phyloP scores from a whole-genome alignment of 2,888 invertebrate species.

The Pteria penguin region DNA sequence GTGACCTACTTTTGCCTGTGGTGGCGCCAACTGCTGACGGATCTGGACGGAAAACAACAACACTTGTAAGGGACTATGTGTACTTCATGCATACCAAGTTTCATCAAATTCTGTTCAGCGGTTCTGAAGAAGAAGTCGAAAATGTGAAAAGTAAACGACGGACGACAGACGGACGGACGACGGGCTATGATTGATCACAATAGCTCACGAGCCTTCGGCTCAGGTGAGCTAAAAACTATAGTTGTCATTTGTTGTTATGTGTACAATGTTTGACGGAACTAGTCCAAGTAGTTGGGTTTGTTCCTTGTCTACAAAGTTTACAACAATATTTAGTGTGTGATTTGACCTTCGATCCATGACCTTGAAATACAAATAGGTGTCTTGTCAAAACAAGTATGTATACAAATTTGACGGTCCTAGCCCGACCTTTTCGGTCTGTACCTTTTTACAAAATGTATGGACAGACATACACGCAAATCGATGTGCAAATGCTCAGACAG shows the following conservation, averaged over 20 bases:
- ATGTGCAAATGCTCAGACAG: too few species aligned
- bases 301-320: too few species aligned
- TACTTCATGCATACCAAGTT: background rate
- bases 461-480: too few species aligned
- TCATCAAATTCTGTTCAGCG: background rate
- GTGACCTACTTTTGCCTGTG: background rate
- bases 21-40: background rate
- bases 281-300: too few species aligned
- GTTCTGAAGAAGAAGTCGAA: background rate
- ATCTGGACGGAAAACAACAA: background rate
- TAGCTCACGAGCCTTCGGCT: background rate
- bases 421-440: too few species aligned
- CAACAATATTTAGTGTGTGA: too few species aligned
- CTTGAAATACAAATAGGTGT: too few species aligned
- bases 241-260: background rate
- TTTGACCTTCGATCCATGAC: too few species aligned
- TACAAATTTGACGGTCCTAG: too few species aligned
- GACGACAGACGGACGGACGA: background rate
- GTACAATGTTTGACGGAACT: background rate
- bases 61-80: background rate
- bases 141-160: background rate
- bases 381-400: too few species aligned
- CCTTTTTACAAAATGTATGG: too few species aligned
- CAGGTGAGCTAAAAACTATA: background rate
- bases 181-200: background rate